Evolutionary conservation across 2,113 vertebrate genomes (phyloP).

Genomic region (Vicugna pacos): DNA sequence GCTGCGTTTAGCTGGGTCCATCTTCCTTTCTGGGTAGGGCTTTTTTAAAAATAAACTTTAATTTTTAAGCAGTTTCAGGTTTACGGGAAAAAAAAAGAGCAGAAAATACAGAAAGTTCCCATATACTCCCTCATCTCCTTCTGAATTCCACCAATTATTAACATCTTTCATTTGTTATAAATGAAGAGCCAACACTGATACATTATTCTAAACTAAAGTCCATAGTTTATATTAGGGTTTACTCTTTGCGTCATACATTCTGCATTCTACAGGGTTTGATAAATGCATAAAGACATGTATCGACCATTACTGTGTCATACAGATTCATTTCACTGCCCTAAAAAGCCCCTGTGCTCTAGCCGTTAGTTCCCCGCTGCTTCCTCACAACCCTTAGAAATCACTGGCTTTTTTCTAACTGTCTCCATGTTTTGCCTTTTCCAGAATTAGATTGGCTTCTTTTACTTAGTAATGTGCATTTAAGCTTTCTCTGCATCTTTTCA

Average conservation of each 20-base stretch:
- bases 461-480: background rate
- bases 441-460: background rate
- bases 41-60: background rate
- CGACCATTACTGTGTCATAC: background rate
- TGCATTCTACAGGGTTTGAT: background rate
- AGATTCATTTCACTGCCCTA: background rate
- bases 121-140: background rate
- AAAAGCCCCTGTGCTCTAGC: background rate
- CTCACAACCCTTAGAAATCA: background rate
- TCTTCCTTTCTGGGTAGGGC: background rate
- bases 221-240: background rate
- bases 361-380: background rate
- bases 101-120: background rate
- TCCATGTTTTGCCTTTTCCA: background rate
- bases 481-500: background rate
- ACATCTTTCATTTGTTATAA: background rate
- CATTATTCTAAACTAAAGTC: background rate
- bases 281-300: background rate
- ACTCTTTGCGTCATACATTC: background rate
- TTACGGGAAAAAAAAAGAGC: background rate
- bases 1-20: background rate
- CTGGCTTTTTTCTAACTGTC: background rate
- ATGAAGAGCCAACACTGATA: background rate
- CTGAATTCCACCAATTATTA: background rate
- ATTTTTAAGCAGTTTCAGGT: background rate